phyloP scores from a whole-genome alignment of 1,140 invertebrate genomes.

The Rhagoletis zephyria region DNA sequence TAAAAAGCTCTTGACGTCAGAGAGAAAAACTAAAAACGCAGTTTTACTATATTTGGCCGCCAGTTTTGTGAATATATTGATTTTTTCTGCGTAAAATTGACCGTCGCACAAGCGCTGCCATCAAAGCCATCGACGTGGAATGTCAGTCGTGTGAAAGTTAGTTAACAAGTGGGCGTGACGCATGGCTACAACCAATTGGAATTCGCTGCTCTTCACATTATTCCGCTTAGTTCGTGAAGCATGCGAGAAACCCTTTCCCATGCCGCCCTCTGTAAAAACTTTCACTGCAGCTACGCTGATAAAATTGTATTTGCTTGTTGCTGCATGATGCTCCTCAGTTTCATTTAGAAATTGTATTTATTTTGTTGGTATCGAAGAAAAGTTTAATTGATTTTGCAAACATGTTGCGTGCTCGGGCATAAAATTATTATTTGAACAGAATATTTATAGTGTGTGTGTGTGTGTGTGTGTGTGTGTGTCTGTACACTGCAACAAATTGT shows the following conservation, averaged over 20 bases:
- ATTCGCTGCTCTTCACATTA: not conserved
- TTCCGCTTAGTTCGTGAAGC: not conserved
- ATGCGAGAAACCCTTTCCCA: not conserved
- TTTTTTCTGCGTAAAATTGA: not conserved
- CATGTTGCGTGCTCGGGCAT: slow-evolving; percentile 66
- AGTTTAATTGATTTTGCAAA: slow-evolving; percentile 56
- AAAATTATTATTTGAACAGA: slow-evolving; percentile 62
- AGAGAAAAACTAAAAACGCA: too few species aligned
- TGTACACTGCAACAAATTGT: too few species aligned
- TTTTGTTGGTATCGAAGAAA: slow-evolving; percentile 16
- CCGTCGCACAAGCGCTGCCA: not conserved
- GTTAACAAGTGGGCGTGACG: not conserved
- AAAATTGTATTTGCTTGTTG: slow-evolving; percentile 9
- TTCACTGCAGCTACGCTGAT: slow-evolving; percentile 14
- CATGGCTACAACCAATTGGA: not conserved
- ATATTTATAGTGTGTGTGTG: not conserved
- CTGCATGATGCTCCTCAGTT: not conserved
- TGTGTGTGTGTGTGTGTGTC: not conserved
- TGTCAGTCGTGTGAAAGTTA: not conserved
- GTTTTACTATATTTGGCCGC: too few species aligned
- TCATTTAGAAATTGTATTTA: slow-evolving; percentile 25
- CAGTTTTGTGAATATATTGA: too few species aligned
- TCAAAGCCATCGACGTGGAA: not conserved
- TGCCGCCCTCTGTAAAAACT: not conserved
- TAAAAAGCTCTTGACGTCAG: too few species aligned